phyloP scores from a whole-genome alignment of 2,113 vertebrate species.

The Aldabrachelys gigantea region DNA sequence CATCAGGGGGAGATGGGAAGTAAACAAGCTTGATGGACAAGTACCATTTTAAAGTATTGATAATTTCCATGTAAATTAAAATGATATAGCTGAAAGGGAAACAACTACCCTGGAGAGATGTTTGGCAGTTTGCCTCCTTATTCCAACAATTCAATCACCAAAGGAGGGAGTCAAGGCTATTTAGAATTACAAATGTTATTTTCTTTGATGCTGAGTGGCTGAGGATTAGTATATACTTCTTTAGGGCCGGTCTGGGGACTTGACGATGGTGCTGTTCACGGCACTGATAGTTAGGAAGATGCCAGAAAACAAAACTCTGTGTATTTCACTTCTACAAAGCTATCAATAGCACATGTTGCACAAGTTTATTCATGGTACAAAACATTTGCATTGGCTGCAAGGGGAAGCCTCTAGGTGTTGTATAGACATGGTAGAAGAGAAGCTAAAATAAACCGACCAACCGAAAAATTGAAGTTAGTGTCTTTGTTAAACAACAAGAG shows the following conservation, averaged over 20 bases:
- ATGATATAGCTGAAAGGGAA: constrained; percentile 63
- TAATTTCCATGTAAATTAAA: constrained; percentile 76
- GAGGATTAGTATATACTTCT: constrained; percentile 46
- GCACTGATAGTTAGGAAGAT: background rate
- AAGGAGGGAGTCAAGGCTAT: constrained; percentile 55
- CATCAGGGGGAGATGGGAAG: constrained; percentile 45
- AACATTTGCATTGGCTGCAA: background rate
- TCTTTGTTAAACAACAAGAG: background rate
- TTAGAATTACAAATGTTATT: constrained; percentile 71
- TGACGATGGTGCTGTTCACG: background rate
- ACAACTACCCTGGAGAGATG: constrained; percentile 59
- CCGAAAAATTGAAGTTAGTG: background rate
- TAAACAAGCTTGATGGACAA: constrained; percentile 66
- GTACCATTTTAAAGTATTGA: constrained; percentile 61
- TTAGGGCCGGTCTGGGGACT: constrained; percentile 9
- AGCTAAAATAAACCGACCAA: background rate
- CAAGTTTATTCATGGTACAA: background rate
- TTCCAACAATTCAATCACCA: constrained; percentile 60
- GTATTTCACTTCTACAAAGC: background rate
- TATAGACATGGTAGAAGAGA: background rate
- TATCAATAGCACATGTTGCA: constrained; percentile 2
- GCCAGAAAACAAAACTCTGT: constrained; percentile 4
- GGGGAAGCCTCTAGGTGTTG: background rate
- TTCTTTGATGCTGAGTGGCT: constrained; percentile 57
- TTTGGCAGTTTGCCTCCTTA: constrained; percentile 64